Percentiles rank a stretch among this genome's conserved stretches.
Evolutionary conservation across 2,888 invertebrate genomes (phyloP).

Genomic region (Polymixis lichenea): DNA sequence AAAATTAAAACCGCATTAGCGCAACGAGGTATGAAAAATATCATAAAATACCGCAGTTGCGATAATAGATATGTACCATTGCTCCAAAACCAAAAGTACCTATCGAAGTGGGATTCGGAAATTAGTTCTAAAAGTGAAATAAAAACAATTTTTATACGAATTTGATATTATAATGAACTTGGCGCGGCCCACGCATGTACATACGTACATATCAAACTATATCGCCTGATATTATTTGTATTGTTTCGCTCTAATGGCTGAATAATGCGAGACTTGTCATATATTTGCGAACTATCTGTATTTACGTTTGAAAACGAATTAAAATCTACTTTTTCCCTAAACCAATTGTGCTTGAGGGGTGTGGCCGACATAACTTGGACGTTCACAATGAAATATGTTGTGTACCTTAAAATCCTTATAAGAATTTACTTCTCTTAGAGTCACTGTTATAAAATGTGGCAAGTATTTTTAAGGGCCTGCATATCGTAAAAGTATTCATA

Average conservation of each 20-base stretch:
- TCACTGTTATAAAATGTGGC: conserved; percentile 31
- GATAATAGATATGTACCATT: conserved; percentile 51
- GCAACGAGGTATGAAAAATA: conserved; percentile 18
- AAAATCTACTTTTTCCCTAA: background rate
- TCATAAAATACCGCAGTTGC: conserved; percentile 6
- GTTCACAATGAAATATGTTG: conserved; percentile 21
- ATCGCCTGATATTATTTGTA: conserved; percentile 69
- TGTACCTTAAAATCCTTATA: conserved; percentile 36
- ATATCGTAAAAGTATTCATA: conserved; percentile 24
- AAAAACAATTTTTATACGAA: conserved; percentile 77
- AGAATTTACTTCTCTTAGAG: conserved; percentile 38
- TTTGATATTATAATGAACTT: conserved; percentile 77
- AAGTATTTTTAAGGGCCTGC: conserved; percentile 35
- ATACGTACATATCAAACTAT: conserved; percentile 81
- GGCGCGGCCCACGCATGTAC: conserved; percentile 68
- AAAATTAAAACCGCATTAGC: conserved; percentile 22
- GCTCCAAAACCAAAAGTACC: conserved; percentile 64
- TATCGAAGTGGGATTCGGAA: conserved; percentile 63
- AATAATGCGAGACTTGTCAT: conserved; percentile 22
- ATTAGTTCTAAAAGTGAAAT: conserved; percentile 63
- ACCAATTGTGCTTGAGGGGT: conserved; percentile 3
- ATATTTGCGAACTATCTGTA: conserved; percentile 12
- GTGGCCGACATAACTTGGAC: background rate
- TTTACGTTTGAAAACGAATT: conserved; percentile 21
- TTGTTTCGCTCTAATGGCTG: conserved; percentile 48